Evolutionary conservation across 2,888 invertebrate genomes (phyloP), one percentile per base, ranked within the genome.

Genomic region (Phengaris alcon): DNA sequence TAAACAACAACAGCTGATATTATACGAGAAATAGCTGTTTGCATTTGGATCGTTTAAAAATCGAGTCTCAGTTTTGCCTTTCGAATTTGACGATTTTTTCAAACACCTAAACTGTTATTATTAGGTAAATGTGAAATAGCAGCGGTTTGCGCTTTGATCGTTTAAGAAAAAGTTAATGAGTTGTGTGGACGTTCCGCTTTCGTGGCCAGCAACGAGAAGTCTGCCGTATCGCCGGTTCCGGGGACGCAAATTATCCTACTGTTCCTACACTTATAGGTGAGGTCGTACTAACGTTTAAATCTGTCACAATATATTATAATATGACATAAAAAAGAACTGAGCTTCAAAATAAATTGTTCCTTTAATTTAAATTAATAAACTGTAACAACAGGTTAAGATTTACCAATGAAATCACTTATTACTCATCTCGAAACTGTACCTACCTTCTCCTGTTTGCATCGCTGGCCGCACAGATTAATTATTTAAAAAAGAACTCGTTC

Each of bases 201-300:
- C 90, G 82, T 86, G 84, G 88, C 86, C 81, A 81, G 83, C 85
- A 85, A 82, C 79, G 82, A 84, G 82, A 85, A 84, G 82, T 81
- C 79, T 77, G 83, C 84, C 88, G 88, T 88, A 85, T 89, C 89
- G 85, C 87, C 87, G 85, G 82, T 90, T 90, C 90, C 91, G 90
- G 87, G 87, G 54, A 75, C 35, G 35, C 64, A 64, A 64, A 64
- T 64, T 44, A 13, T 10, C 10, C 59, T 22, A 8, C 15, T 57
- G 22, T 22, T 59, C 54, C 12, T 22, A 22, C 22, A 22, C 54
- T 9, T 59, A 9, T 9, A 10, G 59, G 59, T 59, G 59, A 22
- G 59, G 22, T 22, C 8, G 15, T 59, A 22, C 1, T 59, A 22
- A 59, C 15, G 9, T 59, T 59, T 15, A 59, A 15, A 48, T 4